Evolutionary conservation across 2,113 vertebrate species (phyloP).

Genomic region (Ictidomys tridecemlineatus): DNA sequence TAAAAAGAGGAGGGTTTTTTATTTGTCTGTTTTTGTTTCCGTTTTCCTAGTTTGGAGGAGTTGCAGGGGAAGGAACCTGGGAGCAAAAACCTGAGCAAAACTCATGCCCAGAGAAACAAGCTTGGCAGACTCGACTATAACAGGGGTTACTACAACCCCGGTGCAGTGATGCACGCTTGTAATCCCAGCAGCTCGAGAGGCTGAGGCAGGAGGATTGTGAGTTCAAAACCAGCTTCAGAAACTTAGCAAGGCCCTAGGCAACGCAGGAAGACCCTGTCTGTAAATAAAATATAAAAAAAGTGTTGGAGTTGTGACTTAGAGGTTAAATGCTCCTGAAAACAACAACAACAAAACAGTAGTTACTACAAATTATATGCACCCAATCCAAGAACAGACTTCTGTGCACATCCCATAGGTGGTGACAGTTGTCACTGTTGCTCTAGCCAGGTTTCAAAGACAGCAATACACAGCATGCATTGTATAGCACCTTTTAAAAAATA

Average conservation of each 20-base stretch:
- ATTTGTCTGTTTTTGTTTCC: too few species aligned
- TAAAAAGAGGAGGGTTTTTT: neutral
- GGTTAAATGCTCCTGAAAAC: too few species aligned
- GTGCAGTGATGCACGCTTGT: too few species aligned
- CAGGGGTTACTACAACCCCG: neutral
- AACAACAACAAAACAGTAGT: neutral
- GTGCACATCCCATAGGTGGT: neutral
- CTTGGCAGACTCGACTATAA: neutral
- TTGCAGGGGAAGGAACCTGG: neutral
- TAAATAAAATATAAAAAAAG: too few species aligned
- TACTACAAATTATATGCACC: neutral
- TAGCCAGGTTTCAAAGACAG: conserved; percentile 12
- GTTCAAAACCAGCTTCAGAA: too few species aligned
- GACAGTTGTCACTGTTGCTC: neutral
- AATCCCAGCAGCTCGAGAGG: too few species aligned
- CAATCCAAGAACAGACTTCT: neutral
- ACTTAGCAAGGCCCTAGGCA: too few species aligned
- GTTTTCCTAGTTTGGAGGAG: neutral
- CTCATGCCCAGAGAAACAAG: neutral
- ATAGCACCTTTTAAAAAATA: too few species aligned
- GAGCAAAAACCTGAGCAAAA: neutral
- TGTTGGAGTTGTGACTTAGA: too few species aligned
- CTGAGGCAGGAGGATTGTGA: too few species aligned
- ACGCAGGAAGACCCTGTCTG: too few species aligned
- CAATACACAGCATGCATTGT: neutral